Evolutionary conservation across 2,113 vertebrate genomes (phyloP).

Genomic region (Brachirus orientalis): DNA sequence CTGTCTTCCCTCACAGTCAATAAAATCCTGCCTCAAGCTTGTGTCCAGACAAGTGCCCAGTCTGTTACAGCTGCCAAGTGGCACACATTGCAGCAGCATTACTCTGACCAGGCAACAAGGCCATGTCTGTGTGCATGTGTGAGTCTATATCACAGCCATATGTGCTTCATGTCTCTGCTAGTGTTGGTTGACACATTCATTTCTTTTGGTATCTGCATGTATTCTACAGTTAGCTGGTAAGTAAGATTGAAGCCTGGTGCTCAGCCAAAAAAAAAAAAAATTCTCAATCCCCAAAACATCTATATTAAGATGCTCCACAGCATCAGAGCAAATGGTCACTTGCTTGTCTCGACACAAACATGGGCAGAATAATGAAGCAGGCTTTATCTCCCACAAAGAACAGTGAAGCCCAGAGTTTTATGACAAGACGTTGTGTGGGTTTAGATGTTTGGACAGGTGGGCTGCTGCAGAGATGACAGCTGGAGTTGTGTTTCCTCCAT

Average conservation of each 20-base stretch:
- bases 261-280: constrained; percentile 57
- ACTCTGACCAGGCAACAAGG: constrained; percentile 36
- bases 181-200: constrained; percentile 18
- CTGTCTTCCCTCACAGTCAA: constrained; percentile 40
- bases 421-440: constrained; percentile 42
- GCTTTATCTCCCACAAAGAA: constrained; percentile 44
- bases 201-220: constrained; percentile 11
- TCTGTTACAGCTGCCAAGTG: constrained; percentile 53
- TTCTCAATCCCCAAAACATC: constrained; percentile 27
- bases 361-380: constrained; percentile 57
- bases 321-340: constrained; percentile 52
- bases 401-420: constrained; percentile 32
- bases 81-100: constrained; percentile 44
- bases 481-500: constrained; percentile 45
- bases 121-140: background rate
- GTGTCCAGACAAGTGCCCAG: constrained; percentile 54
- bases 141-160: constrained; percentile 5
- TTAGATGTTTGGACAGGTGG: constrained; percentile 63
- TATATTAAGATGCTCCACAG: constrained; percentile 59
- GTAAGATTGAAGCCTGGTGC: constrained; percentile 16
- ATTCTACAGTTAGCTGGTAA: constrained; percentile 14
- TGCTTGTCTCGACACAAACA: constrained; percentile 63
- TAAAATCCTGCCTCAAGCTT: constrained; percentile 61
- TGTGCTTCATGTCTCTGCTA: too few relatives aligned
- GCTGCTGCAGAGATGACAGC: constrained; percentile 53